A percentile compares a stretch with the other conserved stretches of the same genome.
These are phyloP conservation scores for Phyto melanocephala DNA, from an alignment of 2,888 invertebrate species.

Conservation along the genomic window DNA sequence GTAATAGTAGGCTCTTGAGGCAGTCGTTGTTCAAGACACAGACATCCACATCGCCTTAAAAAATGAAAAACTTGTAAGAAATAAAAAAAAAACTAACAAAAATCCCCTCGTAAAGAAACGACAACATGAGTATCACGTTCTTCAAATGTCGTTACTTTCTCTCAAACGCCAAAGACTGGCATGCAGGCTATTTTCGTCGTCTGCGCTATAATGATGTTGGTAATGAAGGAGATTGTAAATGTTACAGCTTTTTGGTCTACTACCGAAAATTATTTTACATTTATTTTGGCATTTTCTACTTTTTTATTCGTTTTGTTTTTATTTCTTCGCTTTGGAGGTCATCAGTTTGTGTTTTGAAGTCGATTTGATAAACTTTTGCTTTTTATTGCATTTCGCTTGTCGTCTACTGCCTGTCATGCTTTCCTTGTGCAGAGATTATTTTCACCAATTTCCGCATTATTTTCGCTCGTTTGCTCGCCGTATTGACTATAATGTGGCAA, in stretches of 20 bases:
- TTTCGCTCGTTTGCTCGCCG: neutral
- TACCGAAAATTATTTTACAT: slow-evolving; percentile 19
- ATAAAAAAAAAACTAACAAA: neutral
- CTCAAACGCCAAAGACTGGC: slow-evolving; percentile 38
- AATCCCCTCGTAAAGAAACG: neutral
- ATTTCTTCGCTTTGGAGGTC: slow-evolving; percentile 20
- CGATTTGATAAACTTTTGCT: slow-evolving; percentile 42
- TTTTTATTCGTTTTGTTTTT: neutral
- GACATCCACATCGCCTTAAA: slow-evolving; percentile 1
- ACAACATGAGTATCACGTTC: slow-evolving; percentile 48
- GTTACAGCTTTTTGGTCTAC: slow-evolving; percentile 16
- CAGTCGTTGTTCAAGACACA: slow-evolving; percentile 25
- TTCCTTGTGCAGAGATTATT: neutral
- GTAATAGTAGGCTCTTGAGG: neutral
- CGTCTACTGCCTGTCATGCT: neutral
- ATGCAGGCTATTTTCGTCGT: neutral
- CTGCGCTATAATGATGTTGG: slow-evolving; percentile 3
- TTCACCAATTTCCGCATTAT: slow-evolving; percentile 40
- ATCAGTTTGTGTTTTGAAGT: neutral
- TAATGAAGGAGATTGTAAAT: slow-evolving; percentile 21
- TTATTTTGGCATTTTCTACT: slow-evolving; percentile 25
- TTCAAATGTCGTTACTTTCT: slow-evolving; percentile 62
- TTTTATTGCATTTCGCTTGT: neutral
- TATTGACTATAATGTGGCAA: neutral
- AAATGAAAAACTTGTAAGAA: neutral